These are phyloP conservation scores for Camponotus fellah DNA, from an alignment of 2,888 invertebrate genomes.

Conservation along the genomic window DNA sequence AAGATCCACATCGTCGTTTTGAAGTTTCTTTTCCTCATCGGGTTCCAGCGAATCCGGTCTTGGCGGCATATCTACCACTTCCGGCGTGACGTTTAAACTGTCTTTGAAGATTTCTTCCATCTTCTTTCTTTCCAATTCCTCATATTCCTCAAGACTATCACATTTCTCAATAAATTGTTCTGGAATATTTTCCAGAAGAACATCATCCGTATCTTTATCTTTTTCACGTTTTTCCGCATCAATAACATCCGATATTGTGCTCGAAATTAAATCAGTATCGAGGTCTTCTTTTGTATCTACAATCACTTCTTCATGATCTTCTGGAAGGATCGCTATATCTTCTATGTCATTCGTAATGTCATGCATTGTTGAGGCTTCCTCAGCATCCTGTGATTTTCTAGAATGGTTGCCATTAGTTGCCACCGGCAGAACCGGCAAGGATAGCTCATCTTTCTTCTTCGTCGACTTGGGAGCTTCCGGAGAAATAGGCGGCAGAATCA, in stretches of 20 bases:
- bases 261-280: neutral
- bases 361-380: constrained; percentile 41
- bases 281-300: neutral
- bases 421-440: constrained; percentile 77
- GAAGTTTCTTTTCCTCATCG: constrained; percentile 35
- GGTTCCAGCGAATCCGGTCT: constrained; percentile 78
- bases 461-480: constrained; percentile 76
- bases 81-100: constrained; percentile 85
- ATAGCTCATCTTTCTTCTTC: constrained; percentile 74
- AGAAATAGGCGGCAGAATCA: constrained; percentile 81
- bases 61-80: constrained; percentile 65
- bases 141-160: constrained; percentile 67
- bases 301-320: constrained; percentile 1
- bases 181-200: neutral
- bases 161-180: neutral
- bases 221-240: neutral
- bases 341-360: constrained; percentile 40
- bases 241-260: neutral
- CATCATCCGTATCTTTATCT: neutral
- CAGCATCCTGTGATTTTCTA: constrained; percentile 32
- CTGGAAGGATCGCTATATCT: constrained; percentile 18
- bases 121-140: constrained; percentile 34
- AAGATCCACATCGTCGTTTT: constrained; percentile 14
- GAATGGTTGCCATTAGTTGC: constrained; percentile 1
- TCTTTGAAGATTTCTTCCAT: constrained; percentile 85